Base-by-base conservation (phyloP, 2,113 vertebrate genomes). In the Halichoeres trimaculatus region DNA sequence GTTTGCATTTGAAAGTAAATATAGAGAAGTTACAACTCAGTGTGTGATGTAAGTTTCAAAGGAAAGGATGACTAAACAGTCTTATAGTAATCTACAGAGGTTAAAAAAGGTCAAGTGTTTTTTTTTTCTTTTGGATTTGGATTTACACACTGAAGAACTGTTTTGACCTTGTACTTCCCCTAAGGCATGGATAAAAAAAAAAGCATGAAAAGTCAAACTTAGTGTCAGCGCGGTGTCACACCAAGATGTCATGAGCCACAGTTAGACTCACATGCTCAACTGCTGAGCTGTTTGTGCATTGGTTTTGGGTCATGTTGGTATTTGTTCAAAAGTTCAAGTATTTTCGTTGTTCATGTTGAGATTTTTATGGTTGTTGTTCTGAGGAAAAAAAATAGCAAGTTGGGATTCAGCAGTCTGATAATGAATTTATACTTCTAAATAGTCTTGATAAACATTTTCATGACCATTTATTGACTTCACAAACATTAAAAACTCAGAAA, bases 231-330 rank as follows among this genome's bases (percentile, higher is more conserved):
- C 14, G 66, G 9, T 14, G 24, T 74, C 55, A 80, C 65, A 74
- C 74, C 66, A 20, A 70, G 41, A 74, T 69, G 76, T 76, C 83
- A 56, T 67, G 85, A 83, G 78, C 52, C 35, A 19, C 14, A 64
- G 60, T 58, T 73, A 22, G 57, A 80, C 73, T 82, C 74, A 67
- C 78, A 66, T 84, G 76, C 3, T 84, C 59, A 45, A 57, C 68
- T 54, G 70, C 43, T 73, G 74, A 66, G 61, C n/a, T 80, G 57
- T 80, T 84, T 82, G 85, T 54, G 16, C 38, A 43, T 30, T 17
- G 38, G 40, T 45, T 68, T 40, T 20, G 50, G 51, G 51, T 75
- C 78, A 82, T 1, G 13, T 55, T 38, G 20, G 22, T 26, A 43
- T 60, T 45, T 63, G 34, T 62, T 10, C 35, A 30, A 66, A 51